Evolutionary conservation across 2,888 invertebrate species (phyloP).

Genomic region (Plutella xylostella): DNA sequence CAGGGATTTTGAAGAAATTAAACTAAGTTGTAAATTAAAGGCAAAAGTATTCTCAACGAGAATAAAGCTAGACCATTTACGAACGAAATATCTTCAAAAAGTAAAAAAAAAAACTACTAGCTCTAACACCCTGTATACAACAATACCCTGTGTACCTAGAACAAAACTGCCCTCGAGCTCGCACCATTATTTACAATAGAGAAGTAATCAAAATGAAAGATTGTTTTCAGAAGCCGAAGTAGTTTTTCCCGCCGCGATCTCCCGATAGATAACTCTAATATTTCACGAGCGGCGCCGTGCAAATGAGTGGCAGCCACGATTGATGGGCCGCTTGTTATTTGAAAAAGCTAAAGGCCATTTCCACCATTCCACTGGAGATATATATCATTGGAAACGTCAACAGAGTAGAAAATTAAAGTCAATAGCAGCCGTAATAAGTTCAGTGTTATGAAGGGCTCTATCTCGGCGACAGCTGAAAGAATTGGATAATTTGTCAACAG

Average conservation of each 20-base stretch:
- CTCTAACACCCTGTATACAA: too few species aligned
- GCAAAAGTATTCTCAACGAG: too few species aligned
- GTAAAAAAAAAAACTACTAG: too few species aligned
- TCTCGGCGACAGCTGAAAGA: conserved; percentile 37
- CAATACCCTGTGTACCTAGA: too few species aligned
- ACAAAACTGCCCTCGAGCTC: conserved; percentile 17
- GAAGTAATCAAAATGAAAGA: conserved; percentile 63
- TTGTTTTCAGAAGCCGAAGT: conserved; percentile 46
- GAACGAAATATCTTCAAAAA: too few species aligned
- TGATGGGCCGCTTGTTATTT: conserved; percentile 65
- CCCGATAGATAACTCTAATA: conserved; percentile 59
- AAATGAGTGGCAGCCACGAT: conserved; percentile 61
- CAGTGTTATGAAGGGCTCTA: conserved; percentile 47
- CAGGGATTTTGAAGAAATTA: too few species aligned
- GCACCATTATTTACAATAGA: conserved; percentile 61
- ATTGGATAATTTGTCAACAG: conserved; percentile 62
- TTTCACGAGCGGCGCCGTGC: conserved; percentile 48
- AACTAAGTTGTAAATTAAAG: too few species aligned
- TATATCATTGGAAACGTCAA: conserved; percentile 66
- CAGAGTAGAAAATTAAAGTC: conserved; percentile 67
- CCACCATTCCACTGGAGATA: conserved; percentile 48
- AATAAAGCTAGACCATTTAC: too few species aligned
- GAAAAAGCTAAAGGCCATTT: conserved; percentile 65
- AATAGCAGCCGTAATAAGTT: conserved; percentile 59
- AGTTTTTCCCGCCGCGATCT: conserved; percentile 59